Percentiles rank a stretch among this genome's conserved stretches.
phyloP scores from a whole-genome alignment of 2,888 invertebrate genomes.

The Molanna angustata region DNA sequence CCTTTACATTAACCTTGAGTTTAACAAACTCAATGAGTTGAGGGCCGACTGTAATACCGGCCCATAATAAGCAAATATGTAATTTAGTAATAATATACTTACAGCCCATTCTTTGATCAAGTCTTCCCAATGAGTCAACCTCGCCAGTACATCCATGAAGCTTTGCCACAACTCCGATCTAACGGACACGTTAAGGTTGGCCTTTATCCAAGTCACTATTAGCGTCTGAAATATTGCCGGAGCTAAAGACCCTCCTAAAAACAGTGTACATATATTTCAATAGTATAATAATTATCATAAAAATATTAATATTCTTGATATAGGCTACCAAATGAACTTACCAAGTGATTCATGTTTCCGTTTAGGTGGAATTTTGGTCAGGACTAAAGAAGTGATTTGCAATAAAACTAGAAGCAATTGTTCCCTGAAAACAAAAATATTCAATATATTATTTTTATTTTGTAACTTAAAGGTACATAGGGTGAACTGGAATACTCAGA shows the following conservation, averaged over 20 bases:
- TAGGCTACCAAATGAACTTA: constrained; percentile 35
- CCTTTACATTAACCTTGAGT: no score
- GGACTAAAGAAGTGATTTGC: constrained; percentile 87
- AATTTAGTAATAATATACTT: constrained; percentile 49
- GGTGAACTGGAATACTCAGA: no score
- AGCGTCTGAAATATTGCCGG: constrained; percentile 89
- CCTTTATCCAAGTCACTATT: constrained; percentile 97
- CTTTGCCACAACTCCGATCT: constrained; percentile 90
- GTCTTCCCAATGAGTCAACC: constrained; percentile 92
- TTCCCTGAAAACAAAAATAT: constrained; percentile 59
- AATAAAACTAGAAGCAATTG: constrained; percentile 81
- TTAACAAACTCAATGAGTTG: no score
- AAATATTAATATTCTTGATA: not conserved
- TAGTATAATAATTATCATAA: not conserved
- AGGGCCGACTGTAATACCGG: no score
- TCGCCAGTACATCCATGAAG: constrained; percentile 81
- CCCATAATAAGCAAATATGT: no score
- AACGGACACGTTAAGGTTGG: constrained; percentile 90
- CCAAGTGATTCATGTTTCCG: constrained; percentile 72
- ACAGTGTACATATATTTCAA: not conserved
- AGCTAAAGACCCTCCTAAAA: constrained; percentile 70
- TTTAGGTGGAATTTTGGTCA: constrained; percentile 75
- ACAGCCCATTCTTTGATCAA: constrained; percentile 95
- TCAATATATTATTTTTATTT: not conserved
- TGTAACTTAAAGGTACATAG: not conserved